A percentile compares a stretch with the other conserved stretches of the same genome.
Conservation (phyloP, 23 tunicate genomes). For the Trididemnum nubilum region DNA sequence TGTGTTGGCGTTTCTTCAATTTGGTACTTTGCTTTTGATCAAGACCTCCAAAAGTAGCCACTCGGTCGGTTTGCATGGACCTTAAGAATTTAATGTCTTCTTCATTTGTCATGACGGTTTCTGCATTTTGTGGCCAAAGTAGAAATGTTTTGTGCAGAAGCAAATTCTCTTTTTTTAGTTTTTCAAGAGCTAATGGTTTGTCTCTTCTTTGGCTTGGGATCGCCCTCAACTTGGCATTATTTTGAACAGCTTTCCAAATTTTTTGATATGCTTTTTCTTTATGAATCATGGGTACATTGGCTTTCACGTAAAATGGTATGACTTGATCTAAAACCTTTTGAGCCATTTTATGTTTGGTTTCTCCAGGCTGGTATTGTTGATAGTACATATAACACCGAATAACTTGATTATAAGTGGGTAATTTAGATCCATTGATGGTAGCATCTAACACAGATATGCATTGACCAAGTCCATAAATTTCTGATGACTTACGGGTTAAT, state of each 20-base stretch:
- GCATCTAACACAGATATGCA: neutral
- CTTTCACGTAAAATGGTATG: neutral
- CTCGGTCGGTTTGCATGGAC: neutral
- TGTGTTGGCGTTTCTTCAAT: neutral
- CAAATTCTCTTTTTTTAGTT: neutral
- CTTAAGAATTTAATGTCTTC: constrained; percentile 5
- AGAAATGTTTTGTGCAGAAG: neutral
- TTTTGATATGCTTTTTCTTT: neutral
- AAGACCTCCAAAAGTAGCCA: neutral
- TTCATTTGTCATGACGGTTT: neutral
- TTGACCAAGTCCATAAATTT: neutral
- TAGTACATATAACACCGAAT: neutral
- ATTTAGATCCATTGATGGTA: neutral
- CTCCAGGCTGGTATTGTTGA: neutral
- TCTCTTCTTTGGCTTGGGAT: constrained; percentile 4
- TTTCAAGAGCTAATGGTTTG: neutral
- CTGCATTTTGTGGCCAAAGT: constrained; percentile 1
- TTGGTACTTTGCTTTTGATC: neutral
- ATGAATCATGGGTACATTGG: neutral
- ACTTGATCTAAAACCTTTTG: neutral
- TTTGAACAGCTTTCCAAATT: constrained; percentile 4
- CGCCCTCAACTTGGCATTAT: constrained; percentile 15
- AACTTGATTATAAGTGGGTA: neutral
- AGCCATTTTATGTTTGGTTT: neutral
- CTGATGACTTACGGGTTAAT: neutral